Evolutionary conservation across 2,113 vertebrate genomes (phyloP), one percentile per base, ranked within the genome.

Genomic region (Eudyptes chrysolophus): DNA sequence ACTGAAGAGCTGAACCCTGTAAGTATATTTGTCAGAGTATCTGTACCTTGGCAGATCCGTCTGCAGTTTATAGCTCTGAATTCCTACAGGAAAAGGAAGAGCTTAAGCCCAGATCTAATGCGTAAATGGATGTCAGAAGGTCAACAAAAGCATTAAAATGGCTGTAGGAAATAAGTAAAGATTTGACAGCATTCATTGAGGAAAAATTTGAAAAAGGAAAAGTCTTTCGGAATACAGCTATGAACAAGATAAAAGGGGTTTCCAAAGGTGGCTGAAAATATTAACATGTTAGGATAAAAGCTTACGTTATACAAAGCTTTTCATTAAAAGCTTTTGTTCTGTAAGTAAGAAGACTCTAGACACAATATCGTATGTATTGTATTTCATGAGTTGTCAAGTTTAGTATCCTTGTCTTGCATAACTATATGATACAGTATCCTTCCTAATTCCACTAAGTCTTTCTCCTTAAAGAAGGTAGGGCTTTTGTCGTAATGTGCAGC

Each of bases 381-480:
- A 34, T 87, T 93, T 92, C 10, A 29, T 65, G 34, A 54, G 52
- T 46, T 75, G n/a, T 51, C 72, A 46, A 54, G 25, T 81, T 78
- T 64, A 40, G 75, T 92, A 61, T 75, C 30, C 21, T 84, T 71
- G 11, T 71, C 11, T 77, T 83, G 64, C 11, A 4, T 88, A 74
- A 74, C 27, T 70, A 5, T 57, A 16, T 70, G 58, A 70, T 66
- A 46, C 0, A 40, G 21, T 57, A 57, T 71, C 11, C 36, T 92
- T 92, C 74, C 78, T 89, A 89, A 82, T 94, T 87, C 69, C 34
- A 25, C n/a, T 57, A 40, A 96, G 95, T 82, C 52, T 93, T 75
- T 94, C 54, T 93, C 21, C 74, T 76, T 79, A 75, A 89, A 72
- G 78, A 95, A 90, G 92, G 70, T 89, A 97, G 93, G 92, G 66